A percentile compares a stretch with the other conserved stretches of the same genome.
phyloP scores from a whole-genome alignment of 2,888 invertebrate genomes.

The Pyralis farinalis region DNA sequence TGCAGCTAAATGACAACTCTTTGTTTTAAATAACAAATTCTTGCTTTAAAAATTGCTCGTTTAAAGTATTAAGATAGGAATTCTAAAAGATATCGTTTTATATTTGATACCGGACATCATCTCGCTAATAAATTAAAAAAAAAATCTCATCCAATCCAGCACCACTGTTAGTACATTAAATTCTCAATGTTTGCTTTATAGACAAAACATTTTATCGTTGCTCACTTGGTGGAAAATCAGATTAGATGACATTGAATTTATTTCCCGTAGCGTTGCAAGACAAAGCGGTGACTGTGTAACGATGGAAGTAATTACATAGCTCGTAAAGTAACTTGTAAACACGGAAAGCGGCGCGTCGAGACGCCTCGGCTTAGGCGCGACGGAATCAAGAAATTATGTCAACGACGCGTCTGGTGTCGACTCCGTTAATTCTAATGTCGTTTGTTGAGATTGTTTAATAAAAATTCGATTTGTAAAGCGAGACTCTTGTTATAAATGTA shows the following conservation, averaged over 20 bases:
- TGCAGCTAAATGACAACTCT: too few species aligned
- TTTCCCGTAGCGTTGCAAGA: slow-evolving; percentile 18
- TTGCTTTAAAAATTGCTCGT: too few species aligned
- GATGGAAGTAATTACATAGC: slow-evolving; percentile 35
- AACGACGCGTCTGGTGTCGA: not conserved
- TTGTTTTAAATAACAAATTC: too few species aligned
- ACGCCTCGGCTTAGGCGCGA: slow-evolving; percentile 7
- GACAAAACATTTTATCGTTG: not conserved
- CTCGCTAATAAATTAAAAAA: too few species aligned
- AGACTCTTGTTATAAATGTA: too few species aligned
- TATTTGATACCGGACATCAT: too few species aligned
- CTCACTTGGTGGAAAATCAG: not conserved
- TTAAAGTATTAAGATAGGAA: too few species aligned
- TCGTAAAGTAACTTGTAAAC: slow-evolving; percentile 35
- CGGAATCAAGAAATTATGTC: slow-evolving; percentile 18
- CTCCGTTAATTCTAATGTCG: not conserved
- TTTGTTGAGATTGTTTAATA: not conserved
- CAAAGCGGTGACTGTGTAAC: slow-evolving; percentile 27
- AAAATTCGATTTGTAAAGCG: too few species aligned
- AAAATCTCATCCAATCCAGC: too few species aligned
- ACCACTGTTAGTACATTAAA: too few species aligned
- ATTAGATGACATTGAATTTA: slow-evolving; percentile 18
- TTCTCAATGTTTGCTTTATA: too few species aligned
- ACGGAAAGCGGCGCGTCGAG: slow-evolving; percentile 15
- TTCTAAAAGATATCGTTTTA: too few species aligned